Conservation (phyloP, 2,888 invertebrate genomes). For the Apodemia duryi region DNA sequence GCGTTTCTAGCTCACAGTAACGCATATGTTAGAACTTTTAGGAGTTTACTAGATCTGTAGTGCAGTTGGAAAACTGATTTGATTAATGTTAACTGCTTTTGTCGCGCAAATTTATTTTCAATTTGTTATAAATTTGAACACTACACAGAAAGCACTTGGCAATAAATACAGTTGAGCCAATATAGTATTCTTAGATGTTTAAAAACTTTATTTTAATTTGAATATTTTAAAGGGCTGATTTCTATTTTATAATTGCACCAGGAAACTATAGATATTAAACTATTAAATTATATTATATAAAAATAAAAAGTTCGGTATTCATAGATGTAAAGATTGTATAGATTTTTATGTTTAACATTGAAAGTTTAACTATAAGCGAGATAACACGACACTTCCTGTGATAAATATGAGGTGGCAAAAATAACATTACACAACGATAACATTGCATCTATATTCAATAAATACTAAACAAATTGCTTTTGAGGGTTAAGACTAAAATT, state of each 20-base stretch:
- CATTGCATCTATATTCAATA: not conserved
- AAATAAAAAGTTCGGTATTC: too few relatives aligned
- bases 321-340: not conserved
- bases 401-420: not conserved
- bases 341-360: not conserved
- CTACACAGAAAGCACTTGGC: not conserved
- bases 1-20: constrained; percentile 40
- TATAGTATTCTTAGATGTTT: constrained; percentile 3
- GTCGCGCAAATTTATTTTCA: constrained; percentile 9
- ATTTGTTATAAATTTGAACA: not conserved
- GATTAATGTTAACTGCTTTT: constrained; percentile 8
- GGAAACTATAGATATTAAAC: not conserved
- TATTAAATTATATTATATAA: not conserved
- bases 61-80: not conserved
- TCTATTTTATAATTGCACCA: not conserved
- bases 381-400: not conserved
- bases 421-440: not conserved
- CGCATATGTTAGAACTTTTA: constrained; percentile 40
- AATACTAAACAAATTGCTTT: not conserved
- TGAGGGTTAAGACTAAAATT: constrained; percentile 2
- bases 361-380: not conserved
- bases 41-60: constrained; percentile 14
- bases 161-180: not conserved
- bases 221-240: not conserved
- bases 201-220: not conserved